These are phyloP conservation scores for Serilophus lunatus DNA, from an alignment of 2,113 vertebrate species.

Conservation along the genomic window DNA sequence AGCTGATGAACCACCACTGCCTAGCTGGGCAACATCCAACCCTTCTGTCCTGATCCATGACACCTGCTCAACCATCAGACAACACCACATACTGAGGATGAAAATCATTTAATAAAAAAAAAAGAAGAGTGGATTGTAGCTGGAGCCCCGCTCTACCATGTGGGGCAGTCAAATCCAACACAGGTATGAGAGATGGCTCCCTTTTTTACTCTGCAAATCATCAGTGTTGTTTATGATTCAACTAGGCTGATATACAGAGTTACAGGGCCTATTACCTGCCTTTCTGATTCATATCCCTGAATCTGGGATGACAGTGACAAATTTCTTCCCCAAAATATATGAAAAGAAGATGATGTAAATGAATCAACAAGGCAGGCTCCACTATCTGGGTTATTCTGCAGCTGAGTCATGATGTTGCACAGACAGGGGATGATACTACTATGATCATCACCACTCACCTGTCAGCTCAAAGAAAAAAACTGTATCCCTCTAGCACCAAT, in stretches of 20 bases:
- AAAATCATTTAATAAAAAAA: background rate
- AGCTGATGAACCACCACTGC: background rate
- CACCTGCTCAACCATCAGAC: background rate
- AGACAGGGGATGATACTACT: background rate
- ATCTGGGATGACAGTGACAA: background rate
- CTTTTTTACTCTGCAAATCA: background rate
- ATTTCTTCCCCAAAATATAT: background rate
- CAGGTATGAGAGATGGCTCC: background rate
- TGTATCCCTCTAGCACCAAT: background rate
- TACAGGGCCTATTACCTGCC: background rate
- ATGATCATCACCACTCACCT: background rate
- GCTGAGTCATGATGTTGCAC: background rate
- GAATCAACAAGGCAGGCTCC: background rate
- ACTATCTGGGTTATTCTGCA: background rate
- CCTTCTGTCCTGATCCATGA: background rate
- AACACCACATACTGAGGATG: background rate
- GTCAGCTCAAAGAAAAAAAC: background rate
- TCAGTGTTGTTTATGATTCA: background rate
- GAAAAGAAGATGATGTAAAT: rapidly evolving
- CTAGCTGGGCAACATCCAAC: background rate
- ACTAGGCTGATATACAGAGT: background rate
- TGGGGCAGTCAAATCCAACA: background rate
- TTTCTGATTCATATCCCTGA: background rate
- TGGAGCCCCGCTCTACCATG: background rate
- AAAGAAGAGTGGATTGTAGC: background rate